Base-by-base conservation (phyloP, 1,140 invertebrate species). In the Latrodectus geometricus region DNA sequence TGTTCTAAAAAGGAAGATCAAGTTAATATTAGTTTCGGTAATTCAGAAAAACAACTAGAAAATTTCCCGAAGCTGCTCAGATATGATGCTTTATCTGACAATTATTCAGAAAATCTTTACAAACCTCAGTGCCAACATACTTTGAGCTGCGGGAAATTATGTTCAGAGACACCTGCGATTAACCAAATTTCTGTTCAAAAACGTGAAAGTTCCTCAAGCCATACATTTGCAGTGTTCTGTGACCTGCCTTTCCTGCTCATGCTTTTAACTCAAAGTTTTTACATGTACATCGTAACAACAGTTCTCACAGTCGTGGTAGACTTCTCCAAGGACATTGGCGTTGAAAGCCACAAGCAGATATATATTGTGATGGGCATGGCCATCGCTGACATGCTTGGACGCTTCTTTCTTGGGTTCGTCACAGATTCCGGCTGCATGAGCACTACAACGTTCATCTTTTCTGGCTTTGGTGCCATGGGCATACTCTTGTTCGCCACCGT, bases 361-460 rank as follows among this genome's bases (percentile, higher is more conserved):
- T 81, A 81, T 21, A 56, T 81, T 54, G 12, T 81, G 8, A 81
- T 81, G 79, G 68, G 79, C 23, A n/a, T 81, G 9, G 72, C 79
- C 50, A 48, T 72, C 11, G 54, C 79, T 3, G 79, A 81, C 20
- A 70, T 81, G 79, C 17, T 72, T 9, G 79, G 79, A 48, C 66
- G 79, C 7, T 81, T 81, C 14, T 66, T 66, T 12, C 68, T 81
- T 4, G 79, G 79, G 4, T 81, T 65, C 65, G n/a, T 81, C 8
- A 81, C 79, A 23, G 79, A 81, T 1, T 35, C 23, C 8, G 69
- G 66, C 11, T 56, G 23, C 49, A 54, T 81, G 49, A 20, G 49
- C 14, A 72, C 21, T 8, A 52, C 69, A 4, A 11, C 79, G 3
- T 81, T 81, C 35, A 69, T 68, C 3, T 20, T 49, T 0, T 17